phyloP scores from a whole-genome alignment of 37 sponge, comb jelly and placozoan species.

The Theonella swinhoei region DNA sequence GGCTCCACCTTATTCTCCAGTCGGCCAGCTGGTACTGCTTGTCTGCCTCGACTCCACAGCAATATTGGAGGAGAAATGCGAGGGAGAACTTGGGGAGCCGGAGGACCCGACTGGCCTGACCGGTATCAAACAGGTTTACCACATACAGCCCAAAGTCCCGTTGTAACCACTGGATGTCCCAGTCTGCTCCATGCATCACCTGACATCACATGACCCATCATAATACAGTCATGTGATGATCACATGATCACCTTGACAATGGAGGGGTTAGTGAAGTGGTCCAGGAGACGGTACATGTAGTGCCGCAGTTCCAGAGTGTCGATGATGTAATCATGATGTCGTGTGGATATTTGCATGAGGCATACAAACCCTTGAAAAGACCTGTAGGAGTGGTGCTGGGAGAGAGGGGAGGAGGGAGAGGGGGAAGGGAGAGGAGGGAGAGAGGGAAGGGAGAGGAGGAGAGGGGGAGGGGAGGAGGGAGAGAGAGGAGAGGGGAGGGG shows the following conservation, averaged over 20 bases:
- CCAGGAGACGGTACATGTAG: constrained; percentile 76
- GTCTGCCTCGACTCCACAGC: constrained; percentile 88
- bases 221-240: neutral
- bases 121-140: constrained; percentile 97
- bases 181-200: constrained; percentile 95
- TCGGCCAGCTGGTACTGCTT: constrained; percentile 98
- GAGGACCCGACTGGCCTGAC: constrained; percentile 78
- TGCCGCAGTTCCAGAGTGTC: constrained; percentile 84
- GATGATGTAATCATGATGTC: constrained; percentile 86
- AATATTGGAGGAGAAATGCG: constrained; percentile 86
- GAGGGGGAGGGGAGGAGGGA: neutral
- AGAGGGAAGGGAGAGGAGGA: neutral
- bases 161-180: constrained; percentile 92
- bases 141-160: constrained; percentile 94
- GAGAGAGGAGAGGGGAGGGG: neutral
- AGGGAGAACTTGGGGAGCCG: constrained; percentile 81
- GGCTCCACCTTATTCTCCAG: constrained; percentile 88
- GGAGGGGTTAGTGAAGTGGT: constrained; percentile 87
- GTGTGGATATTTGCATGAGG: constrained; percentile 95
- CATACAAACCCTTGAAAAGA: constrained; percentile 90
- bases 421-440: neutral
- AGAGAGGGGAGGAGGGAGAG: constrained; percentile 5
- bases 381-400: constrained; percentile 88
- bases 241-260: constrained; percentile 84
- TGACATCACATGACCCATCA: constrained; percentile 8